Evolutionary conservation across 2,797 vertebrate species (phyloP).

Genomic region (Bucorvus abyssinicus): DNA sequence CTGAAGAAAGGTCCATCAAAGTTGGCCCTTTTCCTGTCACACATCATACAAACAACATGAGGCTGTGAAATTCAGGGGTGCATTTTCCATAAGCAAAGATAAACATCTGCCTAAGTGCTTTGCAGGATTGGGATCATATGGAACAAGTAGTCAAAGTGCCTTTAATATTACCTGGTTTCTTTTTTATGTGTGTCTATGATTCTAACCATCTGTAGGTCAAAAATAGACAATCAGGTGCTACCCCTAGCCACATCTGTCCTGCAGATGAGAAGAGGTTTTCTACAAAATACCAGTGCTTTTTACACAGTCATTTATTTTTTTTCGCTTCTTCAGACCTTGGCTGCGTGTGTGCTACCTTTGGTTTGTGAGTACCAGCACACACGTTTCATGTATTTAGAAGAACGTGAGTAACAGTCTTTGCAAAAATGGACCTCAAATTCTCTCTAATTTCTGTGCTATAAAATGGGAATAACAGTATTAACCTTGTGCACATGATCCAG

Average conservation of each 20-base stretch:
- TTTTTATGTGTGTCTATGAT: slow-evolving; percentile 45
- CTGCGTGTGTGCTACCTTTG: not conserved
- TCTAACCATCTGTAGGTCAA: slow-evolving; percentile 59
- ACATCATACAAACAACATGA: fast-evolving
- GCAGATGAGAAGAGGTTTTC: slow-evolving; percentile 37
- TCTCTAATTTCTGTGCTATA: slow-evolving; percentile 23
- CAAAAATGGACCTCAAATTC: not conserved
- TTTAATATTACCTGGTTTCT: slow-evolving; percentile 62
- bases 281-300: slow-evolving; percentile 16
- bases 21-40: not conserved
- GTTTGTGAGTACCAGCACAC: not conserved
- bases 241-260: slow-evolving; percentile 20
- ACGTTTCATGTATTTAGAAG: not conserved
- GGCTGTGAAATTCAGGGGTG: not conserved
- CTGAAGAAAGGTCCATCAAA: not conserved
- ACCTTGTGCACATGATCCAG: not conserved
- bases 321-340: not conserved
- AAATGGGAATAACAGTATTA: slow-evolving; percentile 24
- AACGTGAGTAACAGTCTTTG: not conserved
- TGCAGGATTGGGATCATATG: slow-evolving; percentile 28
- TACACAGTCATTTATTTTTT: not conserved
- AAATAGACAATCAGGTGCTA: slow-evolving; percentile 52
- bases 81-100: not conserved
- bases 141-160: slow-evolving; percentile 61
- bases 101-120: slow-evolving; percentile 25